These are phyloP conservation scores for Orycteropus afer DNA, from an alignment of 2,113 vertebrate species.

Conservation along the genomic window DNA sequence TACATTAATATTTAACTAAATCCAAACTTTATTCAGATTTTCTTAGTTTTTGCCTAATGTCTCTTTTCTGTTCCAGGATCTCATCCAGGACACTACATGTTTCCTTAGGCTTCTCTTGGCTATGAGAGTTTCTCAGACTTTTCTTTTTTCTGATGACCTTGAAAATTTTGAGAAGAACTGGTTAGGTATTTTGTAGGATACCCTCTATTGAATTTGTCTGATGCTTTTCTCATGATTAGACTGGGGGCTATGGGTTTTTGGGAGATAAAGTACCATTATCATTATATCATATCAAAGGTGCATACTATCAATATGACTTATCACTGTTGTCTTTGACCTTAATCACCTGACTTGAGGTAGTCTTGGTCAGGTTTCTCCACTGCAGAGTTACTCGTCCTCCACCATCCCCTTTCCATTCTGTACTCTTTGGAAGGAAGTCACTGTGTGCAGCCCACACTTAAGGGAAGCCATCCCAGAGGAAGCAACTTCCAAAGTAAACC, in stretches of 20 bases:
- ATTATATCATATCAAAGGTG: neutral
- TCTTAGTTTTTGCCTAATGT: neutral
- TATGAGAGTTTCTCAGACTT: slow-evolving; percentile 4
- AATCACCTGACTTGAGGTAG: neutral
- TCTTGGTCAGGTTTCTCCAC: neutral
- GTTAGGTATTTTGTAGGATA: neutral
- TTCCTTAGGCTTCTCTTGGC: neutral
- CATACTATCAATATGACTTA: slow-evolving; percentile 1
- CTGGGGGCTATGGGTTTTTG: neutral
- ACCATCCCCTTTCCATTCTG: neutral
- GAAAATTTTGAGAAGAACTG: neutral
- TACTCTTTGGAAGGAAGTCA: neutral
- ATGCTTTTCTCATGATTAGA: neutral
- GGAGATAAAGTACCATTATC: neutral
- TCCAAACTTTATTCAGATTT: neutral
- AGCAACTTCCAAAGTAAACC: neutral
- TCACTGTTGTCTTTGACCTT: slow-evolving; percentile 20
- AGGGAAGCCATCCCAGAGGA: neutral
- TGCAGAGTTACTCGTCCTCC: neutral
- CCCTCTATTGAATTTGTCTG: neutral
- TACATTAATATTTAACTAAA: neutral
- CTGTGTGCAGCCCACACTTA: neutral
- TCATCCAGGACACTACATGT: neutral
- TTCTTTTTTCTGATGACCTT: slow-evolving; percentile 42
- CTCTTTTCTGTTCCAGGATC: neutral